Evolutionary conservation across 2,888 invertebrate genomes (phyloP), one percentile per base, ranked within the genome.

Genomic region (Caenorhabditis wallacei): DNA sequence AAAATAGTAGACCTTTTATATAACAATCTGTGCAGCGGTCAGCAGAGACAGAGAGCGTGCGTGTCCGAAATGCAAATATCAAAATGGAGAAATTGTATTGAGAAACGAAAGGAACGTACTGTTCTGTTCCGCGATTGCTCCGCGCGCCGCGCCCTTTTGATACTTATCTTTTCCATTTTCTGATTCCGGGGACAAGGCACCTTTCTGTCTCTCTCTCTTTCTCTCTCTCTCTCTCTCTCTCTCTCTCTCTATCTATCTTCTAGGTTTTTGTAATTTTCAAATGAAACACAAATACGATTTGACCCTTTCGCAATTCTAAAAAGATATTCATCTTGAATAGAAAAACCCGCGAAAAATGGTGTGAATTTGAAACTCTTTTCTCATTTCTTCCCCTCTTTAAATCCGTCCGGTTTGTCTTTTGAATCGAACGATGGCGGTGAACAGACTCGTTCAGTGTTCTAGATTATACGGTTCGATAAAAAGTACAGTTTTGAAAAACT

Each of bases 41-140:
- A 69, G 63, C 56, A 56, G 64, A 59, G 40, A 59, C 22, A 37
- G 35, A 40, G 24, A 22, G 69, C 69, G 69, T 68, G 78, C 69
- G 78, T 78, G 78, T 78, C 78, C 78, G 78, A 78, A 78, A 78
- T 70, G 78, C 69, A 78, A 78, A 78, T 69, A 69, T 30, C 4
- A 75, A 48, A 40, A 53, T 30, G 43, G 48, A 63, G 54, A 64
- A 64, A 48, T 57, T 54, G 54, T 35, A 43, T 48, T 26, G 57
- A 35, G 18, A 20, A 37, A 51, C 43, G 30, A n/a, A 48, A 46
- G 35, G 72, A 43, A 69, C 76, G 78, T 78, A 69, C 78, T 78
- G 78, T 69, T 76, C 66, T 59, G 56, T 74, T 74, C 74, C 64
- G 74, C 51, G n/a, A 69, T 53, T 78, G 78, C 78, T 78, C 78